A percentile compares a stretch with the other conserved stretches of the same genome.
Evolutionary conservation across 2,797 vertebrate genomes (phyloP).

Genomic region (Myripristis murdjan): DNA sequence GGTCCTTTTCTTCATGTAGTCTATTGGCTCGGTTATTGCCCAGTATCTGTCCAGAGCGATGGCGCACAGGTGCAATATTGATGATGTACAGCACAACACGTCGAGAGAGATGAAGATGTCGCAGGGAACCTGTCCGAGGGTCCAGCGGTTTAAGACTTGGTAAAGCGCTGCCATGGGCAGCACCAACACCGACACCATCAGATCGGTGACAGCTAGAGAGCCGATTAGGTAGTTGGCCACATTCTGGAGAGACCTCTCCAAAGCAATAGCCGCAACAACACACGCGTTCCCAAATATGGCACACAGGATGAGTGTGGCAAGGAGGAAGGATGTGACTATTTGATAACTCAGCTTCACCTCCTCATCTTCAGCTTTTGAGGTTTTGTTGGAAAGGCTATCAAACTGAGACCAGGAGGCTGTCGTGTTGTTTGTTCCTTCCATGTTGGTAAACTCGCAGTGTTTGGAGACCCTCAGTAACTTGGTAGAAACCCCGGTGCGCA

Average conservation of each 20-base stretch:
- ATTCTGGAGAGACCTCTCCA: conserved; percentile 95
- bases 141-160: conserved; percentile 94
- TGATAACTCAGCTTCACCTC: conserved; percentile 84
- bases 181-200: conserved; percentile 96
- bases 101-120: conserved; percentile 96
- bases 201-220: conserved; percentile 95
- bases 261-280: conserved; percentile 94
- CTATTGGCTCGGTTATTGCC: conserved; percentile 95
- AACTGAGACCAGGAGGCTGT: conserved; percentile 63
- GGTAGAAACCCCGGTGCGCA: conserved; percentile 44
- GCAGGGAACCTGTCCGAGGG: conserved; percentile 93
- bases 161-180: conserved; percentile 97
- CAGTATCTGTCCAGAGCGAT: conserved; percentile 97
- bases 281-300: conserved; percentile 89
- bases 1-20: conserved; percentile 95
- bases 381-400: conserved; percentile 55
- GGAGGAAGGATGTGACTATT: conserved; percentile 90
- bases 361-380: conserved; percentile 48
- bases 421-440: conserved; percentile 81
- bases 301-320: conserved; percentile 92
- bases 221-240: conserved; percentile 98
- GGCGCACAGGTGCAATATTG: conserved; percentile 95
- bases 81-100: conserved; percentile 95
- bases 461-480: conserved; percentile 40
- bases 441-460: conserved; percentile 37